A percentile compares a stretch with the other conserved stretches of the same genome.
Evolutionary conservation across 92 coral and sea anemone species (phyloP).

Genomic region (Chrysogorgia sp.): DNA sequence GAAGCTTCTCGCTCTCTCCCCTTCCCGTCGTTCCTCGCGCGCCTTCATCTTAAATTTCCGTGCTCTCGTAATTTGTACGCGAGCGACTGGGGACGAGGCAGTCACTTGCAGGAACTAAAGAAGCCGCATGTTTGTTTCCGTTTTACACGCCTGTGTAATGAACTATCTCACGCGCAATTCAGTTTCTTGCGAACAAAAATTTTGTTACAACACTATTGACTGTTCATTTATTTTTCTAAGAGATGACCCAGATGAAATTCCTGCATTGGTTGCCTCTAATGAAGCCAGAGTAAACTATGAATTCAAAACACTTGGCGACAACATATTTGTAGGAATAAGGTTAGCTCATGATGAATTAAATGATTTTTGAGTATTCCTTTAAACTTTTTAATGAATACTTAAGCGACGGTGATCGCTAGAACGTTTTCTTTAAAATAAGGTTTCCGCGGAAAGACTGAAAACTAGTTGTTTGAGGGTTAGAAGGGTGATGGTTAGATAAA

Average conservation of each 20-base stretch:
- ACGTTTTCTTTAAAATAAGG: too few species aligned
- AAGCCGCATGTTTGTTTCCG: too few species aligned
- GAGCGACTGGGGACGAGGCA: too few species aligned
- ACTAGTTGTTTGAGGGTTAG: too few species aligned
- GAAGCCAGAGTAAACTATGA: slow-evolving; percentile 74
- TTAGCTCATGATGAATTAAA: slow-evolving; percentile 31
- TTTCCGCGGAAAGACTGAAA: too few species aligned
- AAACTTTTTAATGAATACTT: background rate
- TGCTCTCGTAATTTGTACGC: too few species aligned
- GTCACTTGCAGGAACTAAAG: too few species aligned
- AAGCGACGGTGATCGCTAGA: too few species aligned
- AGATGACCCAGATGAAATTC: slow-evolving; percentile 87
- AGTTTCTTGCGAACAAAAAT: background rate
- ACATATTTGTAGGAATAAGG: slow-evolving; percentile 90
- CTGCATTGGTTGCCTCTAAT: slow-evolving; percentile 83
- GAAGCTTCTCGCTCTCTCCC: too few species aligned
- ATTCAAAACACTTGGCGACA: slow-evolving; percentile 81
- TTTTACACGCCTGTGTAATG: background rate
- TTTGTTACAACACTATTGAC: background rate
- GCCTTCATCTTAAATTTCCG: too few species aligned
- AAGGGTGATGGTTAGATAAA: too few species aligned
- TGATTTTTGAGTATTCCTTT: background rate
- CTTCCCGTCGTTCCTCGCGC: too few species aligned
- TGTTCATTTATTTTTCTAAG: slow-evolving; percentile 39
- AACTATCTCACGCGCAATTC: background rate